These are phyloP conservation scores for Ceratosolen solmsi DNA, from an alignment of 1,140 invertebrate species.

Conservation along the genomic window DNA sequence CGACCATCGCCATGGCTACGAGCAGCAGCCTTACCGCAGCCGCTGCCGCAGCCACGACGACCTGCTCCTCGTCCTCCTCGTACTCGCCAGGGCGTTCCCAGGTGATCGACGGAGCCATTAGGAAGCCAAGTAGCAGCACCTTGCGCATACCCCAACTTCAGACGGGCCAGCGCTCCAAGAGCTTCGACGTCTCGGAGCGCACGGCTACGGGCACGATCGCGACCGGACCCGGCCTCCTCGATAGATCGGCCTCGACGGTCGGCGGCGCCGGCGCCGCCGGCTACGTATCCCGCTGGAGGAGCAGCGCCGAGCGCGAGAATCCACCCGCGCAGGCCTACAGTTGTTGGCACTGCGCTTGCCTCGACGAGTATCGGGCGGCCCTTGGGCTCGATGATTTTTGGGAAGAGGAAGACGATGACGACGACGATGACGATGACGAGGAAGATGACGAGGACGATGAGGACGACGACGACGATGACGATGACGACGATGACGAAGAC, in stretches of 20 bases:
- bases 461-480: conserved; percentile 39
- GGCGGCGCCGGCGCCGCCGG: conserved; percentile 74
- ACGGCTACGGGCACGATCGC: not conserved
- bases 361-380: conserved; percentile 64
- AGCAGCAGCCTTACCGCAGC: conserved; percentile 47
- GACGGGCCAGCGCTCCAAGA: conserved; percentile 80
- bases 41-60: conserved; percentile 43
- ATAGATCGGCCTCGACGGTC: conserved; percentile 75
- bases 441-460: not conserved
- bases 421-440: conserved; percentile 63
- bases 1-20: conserved; percentile 55
- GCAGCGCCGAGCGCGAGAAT: conserved; percentile 33
- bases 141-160: conserved; percentile 79
- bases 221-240: conserved; percentile 6
- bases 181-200: conserved; percentile 78
- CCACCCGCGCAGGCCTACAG: conserved; percentile 57
- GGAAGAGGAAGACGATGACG: conserved; percentile 58
- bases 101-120: conserved; percentile 62
- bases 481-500: conserved; percentile 43
- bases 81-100: conserved; percentile 70
- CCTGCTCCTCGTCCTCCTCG: conserved; percentile 66
- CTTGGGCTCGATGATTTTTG: conserved; percentile 53
- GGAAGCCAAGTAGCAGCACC: conserved; percentile 65
- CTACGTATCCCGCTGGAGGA: conserved; percentile 19
- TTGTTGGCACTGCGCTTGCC: conserved; percentile 71